Percentiles rank a stretch among this genome's conserved stretches.
Conservation (phyloP, 2,888 invertebrate species). For the Pterobdella sp. region DNA sequence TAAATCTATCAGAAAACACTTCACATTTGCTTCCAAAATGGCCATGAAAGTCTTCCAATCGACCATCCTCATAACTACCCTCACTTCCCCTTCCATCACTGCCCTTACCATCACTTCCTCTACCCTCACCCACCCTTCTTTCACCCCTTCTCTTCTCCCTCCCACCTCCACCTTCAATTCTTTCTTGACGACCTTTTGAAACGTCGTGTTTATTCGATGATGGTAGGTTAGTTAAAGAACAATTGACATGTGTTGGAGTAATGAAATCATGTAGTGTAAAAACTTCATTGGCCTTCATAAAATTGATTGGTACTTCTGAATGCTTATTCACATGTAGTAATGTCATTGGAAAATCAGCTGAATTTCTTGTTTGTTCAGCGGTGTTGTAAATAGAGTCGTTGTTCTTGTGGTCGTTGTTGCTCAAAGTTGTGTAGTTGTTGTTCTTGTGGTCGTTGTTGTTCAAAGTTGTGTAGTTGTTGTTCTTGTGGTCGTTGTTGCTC, state of each 20-base stretch:
- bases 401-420: slow-evolving; percentile 13
- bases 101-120: too few relatives aligned
- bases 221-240: too few relatives aligned
- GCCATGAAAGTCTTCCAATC: background rate
- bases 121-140: too few relatives aligned
- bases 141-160: too few relatives aligned
- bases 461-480: background rate
- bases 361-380: background rate
- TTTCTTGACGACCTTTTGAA: too few relatives aligned
- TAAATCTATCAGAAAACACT: background rate
- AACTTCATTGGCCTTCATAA: background rate
- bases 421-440: slow-evolving; percentile 6
- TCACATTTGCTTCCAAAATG: background rate
- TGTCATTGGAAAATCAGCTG: background rate
- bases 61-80: too few relatives aligned
- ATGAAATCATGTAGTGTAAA: background rate
- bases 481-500: background rate
- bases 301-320: background rate
- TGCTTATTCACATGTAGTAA: background rate
- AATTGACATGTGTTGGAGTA: background rate
- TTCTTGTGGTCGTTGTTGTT: background rate
- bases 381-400: background rate
- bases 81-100: too few relatives aligned
- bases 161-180: too few relatives aligned
- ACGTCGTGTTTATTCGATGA: too few relatives aligned